phyloP scores from a whole-genome alignment of 2,797 vertebrate species.

The Sitta carolinensis region DNA sequence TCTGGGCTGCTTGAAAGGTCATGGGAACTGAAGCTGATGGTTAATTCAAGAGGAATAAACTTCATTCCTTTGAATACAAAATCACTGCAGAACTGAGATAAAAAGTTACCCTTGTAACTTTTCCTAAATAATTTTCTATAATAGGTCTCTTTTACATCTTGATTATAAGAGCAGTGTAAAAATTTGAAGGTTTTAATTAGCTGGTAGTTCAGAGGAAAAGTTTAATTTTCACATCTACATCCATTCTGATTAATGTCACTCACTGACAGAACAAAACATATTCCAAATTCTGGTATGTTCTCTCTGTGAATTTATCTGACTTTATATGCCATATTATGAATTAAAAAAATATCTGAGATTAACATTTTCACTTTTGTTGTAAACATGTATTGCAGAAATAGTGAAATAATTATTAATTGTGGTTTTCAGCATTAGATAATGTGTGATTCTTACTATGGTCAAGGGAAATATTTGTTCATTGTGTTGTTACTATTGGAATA shows the following conservation, averaged over 20 bases:
- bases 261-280: not conserved
- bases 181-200: not conserved
- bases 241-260: not conserved
- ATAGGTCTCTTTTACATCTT: not conserved
- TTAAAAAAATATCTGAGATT: not conserved
- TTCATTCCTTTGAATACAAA: not conserved
- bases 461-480: not conserved
- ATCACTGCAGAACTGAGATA: not conserved
- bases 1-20: not conserved
- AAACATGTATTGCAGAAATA: not conserved
- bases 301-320: not conserved
- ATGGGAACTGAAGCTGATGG: not conserved
- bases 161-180: not conserved
- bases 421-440: not conserved
- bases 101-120: not conserved
- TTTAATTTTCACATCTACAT: not conserved
- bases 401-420: not conserved
- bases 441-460: not conserved
- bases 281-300: not conserved
- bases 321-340: not conserved
- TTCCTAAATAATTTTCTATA: not conserved
- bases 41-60: not conserved
- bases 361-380: not conserved
- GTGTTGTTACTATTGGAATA: not conserved
- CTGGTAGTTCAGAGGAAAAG: not conserved